Base-by-base conservation (phyloP, 2,113 vertebrate genomes). In the Atractosteus spatula region DNA sequence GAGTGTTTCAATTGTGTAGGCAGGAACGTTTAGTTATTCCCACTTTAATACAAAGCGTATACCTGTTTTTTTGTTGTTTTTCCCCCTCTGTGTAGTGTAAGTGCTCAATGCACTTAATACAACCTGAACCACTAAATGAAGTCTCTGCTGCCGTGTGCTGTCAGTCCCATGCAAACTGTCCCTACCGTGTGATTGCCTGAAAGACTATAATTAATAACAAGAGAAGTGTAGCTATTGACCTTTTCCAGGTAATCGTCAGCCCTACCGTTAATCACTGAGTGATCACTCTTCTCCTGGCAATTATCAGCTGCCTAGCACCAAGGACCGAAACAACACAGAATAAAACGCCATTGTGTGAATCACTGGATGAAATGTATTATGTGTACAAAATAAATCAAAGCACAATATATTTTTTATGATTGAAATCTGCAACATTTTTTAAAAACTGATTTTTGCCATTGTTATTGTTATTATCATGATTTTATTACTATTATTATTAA, bases 191-290 rank as follows among this genome's bases (percentile, higher is more conserved):
- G 42, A 61, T 74, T 77, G 79, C 77, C 76, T 73, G 82, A 81
- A 83, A 86, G 87, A 84, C 85, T 87, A 74, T 85, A 91, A 91
- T 91, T 91, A 92, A 90, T 85, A 76, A 56, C 71, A 86, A 82
- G 78, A 88, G 83, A 90, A 87, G 85, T 86, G 54, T 71, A 68
- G 81, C 71, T 89, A 87, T 91, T 92, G 90, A 92, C 91, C 91
- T 93, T 93, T 92, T 87, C 76, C 80, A 84, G 86, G 88, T 88
- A 89, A 93, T 89, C 87, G 85, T 84, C 85, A 80, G 70, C 54
- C 56, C 75, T 78, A 81, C 72, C 74, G 64, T 85, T 93, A 91
- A 93, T 91, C 90, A 85, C 79, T 71, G 82, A 84, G 83, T 81
- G 86, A 83, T 91, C 87, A 81, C 85, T 88, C 86, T 85, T 83